Percentiles rank a stretch among this genome's conserved stretches.
Conservation (phyloP, 2,888 invertebrate species). For the Pseudococcus jackbeardsleyi region DNA sequence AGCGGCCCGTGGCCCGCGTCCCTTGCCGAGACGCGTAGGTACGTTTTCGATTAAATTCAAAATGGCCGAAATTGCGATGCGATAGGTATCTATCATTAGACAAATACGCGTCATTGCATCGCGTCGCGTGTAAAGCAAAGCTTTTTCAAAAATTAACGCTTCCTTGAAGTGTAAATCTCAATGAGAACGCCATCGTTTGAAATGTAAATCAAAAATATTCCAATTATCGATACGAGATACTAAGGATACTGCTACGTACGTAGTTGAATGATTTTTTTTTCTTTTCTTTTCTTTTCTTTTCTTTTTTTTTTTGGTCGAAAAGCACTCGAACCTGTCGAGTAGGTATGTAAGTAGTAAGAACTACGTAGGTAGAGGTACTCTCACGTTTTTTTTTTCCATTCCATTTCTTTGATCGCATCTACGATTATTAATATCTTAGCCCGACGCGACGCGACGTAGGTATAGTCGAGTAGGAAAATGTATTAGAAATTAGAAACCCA, state of each 20-base stretch:
- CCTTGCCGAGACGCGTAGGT: neutral
- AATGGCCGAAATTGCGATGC: constrained; percentile 22
- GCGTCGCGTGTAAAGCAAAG: neutral
- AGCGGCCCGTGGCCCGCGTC: neutral
- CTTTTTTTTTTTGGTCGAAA: neutral
- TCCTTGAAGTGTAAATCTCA: neutral
- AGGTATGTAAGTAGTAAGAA: too few relatives aligned
- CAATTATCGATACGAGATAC: neutral
- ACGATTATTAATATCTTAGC: neutral
- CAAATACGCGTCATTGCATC: neutral
- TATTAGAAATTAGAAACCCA: too few relatives aligned
- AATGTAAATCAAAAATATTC: constrained; percentile 20
- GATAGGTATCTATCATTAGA: constrained; percentile 8
- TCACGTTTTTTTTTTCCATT: neutral
- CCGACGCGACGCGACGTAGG: too few relatives aligned
- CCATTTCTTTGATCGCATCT: neutral
- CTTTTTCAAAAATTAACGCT: constrained; percentile 14
- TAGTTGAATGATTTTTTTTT: too few relatives aligned
- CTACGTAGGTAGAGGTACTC: too few relatives aligned
- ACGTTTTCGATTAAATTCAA: constrained; percentile 23
- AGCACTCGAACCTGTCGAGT: neutral
- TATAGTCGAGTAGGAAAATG: too few relatives aligned
- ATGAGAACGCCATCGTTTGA: neutral
- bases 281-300: too few relatives aligned
- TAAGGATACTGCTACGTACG: too few relatives aligned